phyloP scores from a whole-genome alignment of 2,888 invertebrate genomes.

The Orthosia cruda region DNA sequence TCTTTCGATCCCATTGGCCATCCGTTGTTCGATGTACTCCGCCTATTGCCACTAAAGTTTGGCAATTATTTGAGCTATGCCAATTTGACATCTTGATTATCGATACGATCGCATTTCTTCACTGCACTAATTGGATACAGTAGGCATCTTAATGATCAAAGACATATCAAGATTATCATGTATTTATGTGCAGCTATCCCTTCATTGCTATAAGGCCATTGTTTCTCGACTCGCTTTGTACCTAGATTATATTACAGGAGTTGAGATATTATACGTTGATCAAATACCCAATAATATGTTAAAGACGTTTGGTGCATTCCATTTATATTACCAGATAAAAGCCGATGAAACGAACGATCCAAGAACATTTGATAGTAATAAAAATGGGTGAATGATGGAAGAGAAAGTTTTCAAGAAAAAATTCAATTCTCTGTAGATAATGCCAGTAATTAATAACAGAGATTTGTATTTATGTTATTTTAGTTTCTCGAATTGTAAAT shows the following conservation, averaged over 20 bases:
- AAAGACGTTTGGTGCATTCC: slow-evolving; percentile 30
- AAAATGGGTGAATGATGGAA: slow-evolving; percentile 2
- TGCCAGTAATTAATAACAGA: neutral
- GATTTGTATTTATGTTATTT: slow-evolving; percentile 1
- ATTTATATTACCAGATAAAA: slow-evolving; percentile 24
- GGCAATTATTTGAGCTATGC: too few relatives aligned
- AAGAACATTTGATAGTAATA: slow-evolving; percentile 39
- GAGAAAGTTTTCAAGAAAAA: slow-evolving; percentile 6
- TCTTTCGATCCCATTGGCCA: too few relatives aligned
- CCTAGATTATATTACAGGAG: slow-evolving; percentile 20
- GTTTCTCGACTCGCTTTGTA: slow-evolving; percentile 22
- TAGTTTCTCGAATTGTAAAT: too few relatives aligned
- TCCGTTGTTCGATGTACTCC: too few relatives aligned
- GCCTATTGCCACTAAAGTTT: too few relatives aligned
- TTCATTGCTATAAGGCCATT: slow-evolving; percentile 32
- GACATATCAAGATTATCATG: slow-evolving; percentile 15
- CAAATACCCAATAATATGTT: slow-evolving; percentile 15
- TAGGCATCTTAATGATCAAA: slow-evolving; percentile 1
- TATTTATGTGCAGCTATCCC: slow-evolving; percentile 8
- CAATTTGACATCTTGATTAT: too few relatives aligned
- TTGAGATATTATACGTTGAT: slow-evolving; percentile 28
- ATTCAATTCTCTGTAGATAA: slow-evolving; percentile 10
- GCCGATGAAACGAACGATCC: slow-evolving; percentile 1
- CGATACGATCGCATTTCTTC: too few relatives aligned
- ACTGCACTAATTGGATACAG: too few relatives aligned